Evolutionary conservation across 2,797 vertebrate genomes (phyloP).

Genomic region (Onychomys leucogaster): DNA sequence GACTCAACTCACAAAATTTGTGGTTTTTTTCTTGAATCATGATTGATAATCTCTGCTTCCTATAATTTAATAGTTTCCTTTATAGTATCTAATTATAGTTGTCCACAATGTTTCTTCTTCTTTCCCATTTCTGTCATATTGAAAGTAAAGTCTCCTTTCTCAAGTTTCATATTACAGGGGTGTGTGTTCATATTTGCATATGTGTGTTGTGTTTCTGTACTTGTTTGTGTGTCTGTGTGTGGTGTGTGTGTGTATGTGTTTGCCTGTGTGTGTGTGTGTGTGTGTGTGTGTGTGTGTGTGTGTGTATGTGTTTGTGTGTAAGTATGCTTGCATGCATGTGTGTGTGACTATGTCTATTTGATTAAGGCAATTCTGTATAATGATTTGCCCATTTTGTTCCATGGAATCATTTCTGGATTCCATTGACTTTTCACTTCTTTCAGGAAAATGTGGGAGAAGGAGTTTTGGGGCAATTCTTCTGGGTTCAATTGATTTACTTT

Average conservation of each 20-base stretch:
- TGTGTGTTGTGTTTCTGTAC: not conserved
- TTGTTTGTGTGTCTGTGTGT: not conserved
- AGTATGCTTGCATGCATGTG: not conserved
- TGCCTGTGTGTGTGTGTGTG: not conserved
- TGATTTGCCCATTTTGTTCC: not conserved
- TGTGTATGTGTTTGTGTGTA: not conserved
- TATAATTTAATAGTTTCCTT: not conserved
- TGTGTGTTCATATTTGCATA: not conserved
- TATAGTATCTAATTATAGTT: not conserved
- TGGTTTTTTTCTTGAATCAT: not conserved
- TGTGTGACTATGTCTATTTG: not conserved
- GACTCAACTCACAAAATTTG: not conserved
- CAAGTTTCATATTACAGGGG: not conserved
- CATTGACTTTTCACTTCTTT: not conserved
- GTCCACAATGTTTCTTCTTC: not conserved
- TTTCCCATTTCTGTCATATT: not conserved
- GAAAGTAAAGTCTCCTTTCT: not conserved
- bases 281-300: not conserved
- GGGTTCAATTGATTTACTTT: not conserved
- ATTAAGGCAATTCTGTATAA: not conserved
- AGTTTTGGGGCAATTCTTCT: not conserved
- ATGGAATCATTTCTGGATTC: not conserved
- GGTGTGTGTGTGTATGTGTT: too few relatives aligned
- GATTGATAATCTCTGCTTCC: not conserved
- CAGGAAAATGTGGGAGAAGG: not conserved